Evolutionary conservation across 2,888 invertebrate species (phyloP).

Genomic region (Diaphora mendica): DNA sequence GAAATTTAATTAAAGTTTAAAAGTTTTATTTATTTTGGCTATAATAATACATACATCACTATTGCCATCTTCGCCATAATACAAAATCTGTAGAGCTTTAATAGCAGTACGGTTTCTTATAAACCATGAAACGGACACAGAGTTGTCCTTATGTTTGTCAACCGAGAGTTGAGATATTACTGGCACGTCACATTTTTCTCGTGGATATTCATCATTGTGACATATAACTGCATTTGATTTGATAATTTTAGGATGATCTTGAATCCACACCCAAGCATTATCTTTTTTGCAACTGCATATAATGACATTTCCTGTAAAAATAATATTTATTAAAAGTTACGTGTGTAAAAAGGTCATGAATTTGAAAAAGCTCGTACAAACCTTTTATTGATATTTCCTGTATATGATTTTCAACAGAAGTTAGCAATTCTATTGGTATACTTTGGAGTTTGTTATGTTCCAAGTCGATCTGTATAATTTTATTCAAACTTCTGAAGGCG

Average conservation of each 20-base stretch:
- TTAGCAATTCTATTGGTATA: constrained; percentile 92
- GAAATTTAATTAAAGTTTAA: not conserved
- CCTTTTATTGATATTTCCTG: constrained; percentile 93
- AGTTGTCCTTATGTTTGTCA: constrained; percentile 94
- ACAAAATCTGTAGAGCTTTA: constrained; percentile 93
- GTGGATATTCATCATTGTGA: constrained; percentile 77
- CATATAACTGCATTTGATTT: constrained; percentile 73
- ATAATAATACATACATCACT: constrained; percentile 62
- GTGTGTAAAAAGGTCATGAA: not conserved
- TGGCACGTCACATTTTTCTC: constrained; percentile 87
- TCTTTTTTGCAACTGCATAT: constrained; percentile 96
- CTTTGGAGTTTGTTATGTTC: constrained; percentile 93
- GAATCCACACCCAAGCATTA: constrained; percentile 97
- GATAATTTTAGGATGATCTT: constrained; percentile 90
- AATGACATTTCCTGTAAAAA: constrained; percentile 92
- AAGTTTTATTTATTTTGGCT: not conserved
- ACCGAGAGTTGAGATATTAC: constrained; percentile 93
- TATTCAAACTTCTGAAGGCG: constrained; percentile 92
- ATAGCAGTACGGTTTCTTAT: constrained; percentile 94
- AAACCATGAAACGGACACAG: constrained; percentile 95
- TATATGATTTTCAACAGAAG: constrained; percentile 93
- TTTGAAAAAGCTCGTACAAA: constrained; percentile 64
- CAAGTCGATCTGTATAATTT: constrained; percentile 92
- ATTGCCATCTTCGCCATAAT: constrained; percentile 86
- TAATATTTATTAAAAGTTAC: not conserved